phyloP scores from a whole-genome alignment of 2,797 vertebrate species.

The Sibirionetta formosa region DNA sequence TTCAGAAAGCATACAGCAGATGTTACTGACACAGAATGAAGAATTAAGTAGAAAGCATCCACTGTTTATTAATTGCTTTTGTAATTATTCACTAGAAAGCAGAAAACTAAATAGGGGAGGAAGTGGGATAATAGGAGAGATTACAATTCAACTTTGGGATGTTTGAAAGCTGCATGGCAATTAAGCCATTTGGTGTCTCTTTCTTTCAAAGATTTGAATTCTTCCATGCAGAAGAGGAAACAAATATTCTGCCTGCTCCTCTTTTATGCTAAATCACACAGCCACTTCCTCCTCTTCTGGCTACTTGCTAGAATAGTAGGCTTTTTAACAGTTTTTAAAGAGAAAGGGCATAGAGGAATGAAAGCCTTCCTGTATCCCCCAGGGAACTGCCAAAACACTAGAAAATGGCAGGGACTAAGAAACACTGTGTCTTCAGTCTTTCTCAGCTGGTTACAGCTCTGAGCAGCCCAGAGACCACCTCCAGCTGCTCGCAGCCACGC shows the following conservation, averaged over 20 bases:
- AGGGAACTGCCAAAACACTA: not conserved
- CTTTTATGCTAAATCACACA: constrained; percentile 7
- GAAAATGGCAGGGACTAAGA: constrained; percentile 26
- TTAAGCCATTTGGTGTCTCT: not conserved
- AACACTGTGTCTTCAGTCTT: not conserved
- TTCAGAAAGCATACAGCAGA: not conserved
- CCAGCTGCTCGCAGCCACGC: rapidly evolving
- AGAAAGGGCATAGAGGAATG: constrained; percentile 42
- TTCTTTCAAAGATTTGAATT: constrained; percentile 11
- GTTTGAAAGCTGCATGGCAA: constrained; percentile 5
- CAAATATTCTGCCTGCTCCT: not conserved
- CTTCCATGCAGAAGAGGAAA: constrained; percentile 20
- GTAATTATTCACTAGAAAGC: constrained; percentile 47
- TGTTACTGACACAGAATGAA: constrained; percentile 36
- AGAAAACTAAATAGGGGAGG: not conserved
- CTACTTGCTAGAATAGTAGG: constrained; percentile 1
- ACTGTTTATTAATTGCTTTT: constrained; percentile 54
- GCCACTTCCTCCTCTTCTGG: constrained; percentile 32
- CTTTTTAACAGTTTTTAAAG: not conserved
- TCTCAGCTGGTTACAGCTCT: not conserved
- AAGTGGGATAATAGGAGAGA: constrained; percentile 9
- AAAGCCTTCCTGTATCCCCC: constrained; percentile 42
- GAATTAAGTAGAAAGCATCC: constrained; percentile 38
- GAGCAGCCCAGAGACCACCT: not conserved
- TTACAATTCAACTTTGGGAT: not conserved